phyloP scores from a whole-genome alignment of 2,888 invertebrate species.

The Pammene fasciana region DNA sequence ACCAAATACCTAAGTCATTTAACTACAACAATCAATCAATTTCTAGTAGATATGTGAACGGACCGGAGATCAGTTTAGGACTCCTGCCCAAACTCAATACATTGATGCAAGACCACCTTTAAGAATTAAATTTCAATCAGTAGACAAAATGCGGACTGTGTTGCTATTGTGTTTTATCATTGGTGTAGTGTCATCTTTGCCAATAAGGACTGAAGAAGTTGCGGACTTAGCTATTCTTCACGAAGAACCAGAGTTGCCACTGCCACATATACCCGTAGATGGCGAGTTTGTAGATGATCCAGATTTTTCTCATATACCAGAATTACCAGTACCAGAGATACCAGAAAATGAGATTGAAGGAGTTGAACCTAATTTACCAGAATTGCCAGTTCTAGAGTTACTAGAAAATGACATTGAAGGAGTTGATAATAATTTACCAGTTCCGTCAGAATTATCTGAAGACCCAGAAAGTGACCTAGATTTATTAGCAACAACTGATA shows the following conservation, averaged over 20 bases:
- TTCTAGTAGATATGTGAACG: conserved; percentile 22
- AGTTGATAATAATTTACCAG: background rate
- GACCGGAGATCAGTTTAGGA: conserved; percentile 10
- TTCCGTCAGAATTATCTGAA: background rate
- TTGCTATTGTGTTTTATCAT: conserved; percentile 47
- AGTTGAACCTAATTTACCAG: background rate
- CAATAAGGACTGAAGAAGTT: conserved; percentile 45
- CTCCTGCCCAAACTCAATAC: background rate
- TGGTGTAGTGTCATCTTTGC: conserved; percentile 47
- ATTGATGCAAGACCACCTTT: conserved; percentile 13
- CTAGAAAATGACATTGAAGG: too few species aligned
- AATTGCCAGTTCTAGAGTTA: too few species aligned
- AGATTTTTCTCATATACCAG: background rate
- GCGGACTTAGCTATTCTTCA: background rate
- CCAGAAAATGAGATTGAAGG: background rate
- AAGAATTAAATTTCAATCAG: background rate
- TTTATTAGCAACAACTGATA: background rate
- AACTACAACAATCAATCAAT: conserved; percentile 24
- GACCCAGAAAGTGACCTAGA: background rate
- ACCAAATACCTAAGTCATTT: conserved; percentile 8
- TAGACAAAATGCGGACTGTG: conserved; percentile 22
- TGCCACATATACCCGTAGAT: background rate
- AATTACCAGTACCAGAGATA: background rate
- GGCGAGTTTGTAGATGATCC: background rate
- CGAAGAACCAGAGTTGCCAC: background rate